Evolutionary conservation across 2,113 vertebrate species (phyloP).

Genomic region (Heterocephalus glaber): DNA sequence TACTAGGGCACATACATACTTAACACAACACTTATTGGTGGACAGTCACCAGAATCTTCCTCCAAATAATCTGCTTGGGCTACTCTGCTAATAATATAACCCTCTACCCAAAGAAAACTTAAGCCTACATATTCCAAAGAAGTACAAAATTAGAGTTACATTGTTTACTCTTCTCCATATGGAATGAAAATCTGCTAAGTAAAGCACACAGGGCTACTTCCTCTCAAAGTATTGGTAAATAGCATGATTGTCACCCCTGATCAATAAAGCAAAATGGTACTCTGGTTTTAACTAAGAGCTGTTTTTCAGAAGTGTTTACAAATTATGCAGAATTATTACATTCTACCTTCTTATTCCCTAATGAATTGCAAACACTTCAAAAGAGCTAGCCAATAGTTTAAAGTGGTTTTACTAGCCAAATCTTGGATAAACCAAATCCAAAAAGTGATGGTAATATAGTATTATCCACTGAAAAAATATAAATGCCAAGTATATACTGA

Average conservation of each 20-base stretch:
- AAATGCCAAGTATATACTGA: background rate
- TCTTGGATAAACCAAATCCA: background rate
- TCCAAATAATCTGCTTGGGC: background rate
- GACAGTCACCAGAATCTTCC: background rate
- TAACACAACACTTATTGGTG: background rate
- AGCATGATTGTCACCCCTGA: background rate
- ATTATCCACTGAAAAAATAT: background rate
- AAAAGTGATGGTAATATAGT: background rate
- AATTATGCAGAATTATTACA: background rate
- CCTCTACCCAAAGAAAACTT: background rate
- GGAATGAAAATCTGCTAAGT: slow-evolving; percentile 39
- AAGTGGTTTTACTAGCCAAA: background rate
- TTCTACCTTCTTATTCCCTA: background rate
- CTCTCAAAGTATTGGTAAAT: background rate
- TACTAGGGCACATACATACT: background rate
- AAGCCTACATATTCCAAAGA: background rate
- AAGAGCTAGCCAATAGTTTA: background rate
- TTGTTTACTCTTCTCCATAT: background rate
- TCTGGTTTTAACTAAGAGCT: background rate
- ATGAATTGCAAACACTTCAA: slow-evolving; percentile 26
- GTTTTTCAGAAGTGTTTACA: slow-evolving; percentile 7
- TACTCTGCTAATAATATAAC: background rate
- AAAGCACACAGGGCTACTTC: background rate
- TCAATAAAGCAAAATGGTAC: background rate
- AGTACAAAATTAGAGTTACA: background rate